These are phyloP conservation scores for Melanotaenia pygmaea DNA, from an alignment of 2,797 vertebrate species.

Conservation along the genomic window DNA sequence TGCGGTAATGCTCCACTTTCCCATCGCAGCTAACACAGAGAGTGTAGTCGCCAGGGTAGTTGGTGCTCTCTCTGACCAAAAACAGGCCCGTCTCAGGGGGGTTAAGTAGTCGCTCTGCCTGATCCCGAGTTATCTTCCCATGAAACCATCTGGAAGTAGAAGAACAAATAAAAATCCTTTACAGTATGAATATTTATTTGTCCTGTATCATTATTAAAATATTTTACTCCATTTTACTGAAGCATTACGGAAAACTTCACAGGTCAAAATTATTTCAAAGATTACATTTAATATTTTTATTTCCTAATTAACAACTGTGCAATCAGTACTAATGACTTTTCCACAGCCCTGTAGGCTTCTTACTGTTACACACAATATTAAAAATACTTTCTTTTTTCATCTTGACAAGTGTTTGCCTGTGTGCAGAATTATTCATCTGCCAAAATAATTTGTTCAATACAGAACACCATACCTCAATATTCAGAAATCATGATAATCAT, in stretches of 20 bases:
- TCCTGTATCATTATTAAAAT: neutral
- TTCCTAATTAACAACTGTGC: neutral
- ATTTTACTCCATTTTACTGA: neutral
- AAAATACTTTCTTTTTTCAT: neutral
- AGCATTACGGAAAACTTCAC: neutral
- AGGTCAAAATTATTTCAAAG: neutral
- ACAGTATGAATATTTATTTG: neutral
- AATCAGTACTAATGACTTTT: neutral
- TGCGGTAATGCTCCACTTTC: constrained; percentile 98
- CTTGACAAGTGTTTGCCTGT: neutral
- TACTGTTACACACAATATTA: neutral
- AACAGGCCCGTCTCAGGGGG: constrained; percentile 93
- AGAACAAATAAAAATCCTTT: neutral
- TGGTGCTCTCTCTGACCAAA: constrained; percentile 97
- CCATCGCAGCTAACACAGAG: constrained; percentile 96
- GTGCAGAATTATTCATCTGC: neutral
- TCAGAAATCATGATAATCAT: neutral
- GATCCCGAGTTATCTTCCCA: constrained; percentile 95
- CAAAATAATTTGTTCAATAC: neutral
- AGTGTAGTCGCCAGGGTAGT: constrained; percentile 98
- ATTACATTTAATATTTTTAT: neutral
- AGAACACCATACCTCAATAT: neutral
- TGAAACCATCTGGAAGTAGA: constrained; percentile 92
- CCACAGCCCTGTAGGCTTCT: neutral
- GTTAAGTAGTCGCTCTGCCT: constrained; percentile 89